Conservation (phyloP, 2,113 vertebrate species). For the Nothoprocta pentlandii region DNA sequence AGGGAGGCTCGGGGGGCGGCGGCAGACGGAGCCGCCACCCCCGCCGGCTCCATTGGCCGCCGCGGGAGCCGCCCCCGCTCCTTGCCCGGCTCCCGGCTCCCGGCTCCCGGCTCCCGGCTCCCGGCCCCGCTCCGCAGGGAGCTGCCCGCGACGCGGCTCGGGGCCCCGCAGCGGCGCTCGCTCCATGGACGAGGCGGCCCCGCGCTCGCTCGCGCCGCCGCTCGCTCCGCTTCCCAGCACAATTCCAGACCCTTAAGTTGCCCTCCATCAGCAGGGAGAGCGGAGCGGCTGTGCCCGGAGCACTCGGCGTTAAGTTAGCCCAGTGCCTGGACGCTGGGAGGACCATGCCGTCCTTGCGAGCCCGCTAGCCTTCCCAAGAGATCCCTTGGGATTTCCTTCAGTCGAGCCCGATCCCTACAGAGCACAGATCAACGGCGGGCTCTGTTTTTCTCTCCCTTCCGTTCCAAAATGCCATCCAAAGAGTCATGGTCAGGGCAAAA, state of each 20-base stretch:
- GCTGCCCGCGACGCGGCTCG: neutral
- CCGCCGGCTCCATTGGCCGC: slow-evolving; percentile 84
- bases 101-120: neutral
- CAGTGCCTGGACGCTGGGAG: slow-evolving; percentile 43
- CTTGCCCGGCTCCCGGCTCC: too few species aligned
- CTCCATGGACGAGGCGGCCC: slow-evolving; percentile 76
- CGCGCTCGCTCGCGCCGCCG: slow-evolving; percentile 48
- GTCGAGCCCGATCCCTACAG: neutral
- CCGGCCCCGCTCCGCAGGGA: too few species aligned
- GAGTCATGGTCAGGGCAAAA: slow-evolving; percentile 87
- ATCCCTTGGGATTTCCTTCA: neutral
- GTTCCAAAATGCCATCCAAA: slow-evolving; percentile 89
- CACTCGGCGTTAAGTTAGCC: slow-evolving; percentile 1
- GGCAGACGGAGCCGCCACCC: slow-evolving; percentile 70
- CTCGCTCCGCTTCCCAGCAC: slow-evolving; percentile 22
- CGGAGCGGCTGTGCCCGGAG: too few species aligned
- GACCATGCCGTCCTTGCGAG: slow-evolving; percentile 32
- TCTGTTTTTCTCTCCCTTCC: slow-evolving; percentile 7
- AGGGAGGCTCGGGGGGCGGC: slow-evolving; percentile 73
- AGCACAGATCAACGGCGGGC: slow-evolving; percentile 11
- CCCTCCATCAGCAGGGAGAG: slow-evolving; percentile 54
- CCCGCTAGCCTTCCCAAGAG: slow-evolving; percentile 53
- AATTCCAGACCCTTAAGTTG: slow-evolving; percentile 9
- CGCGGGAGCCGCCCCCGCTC: slow-evolving; percentile 71
- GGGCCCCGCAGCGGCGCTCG: slow-evolving; percentile 77